Conservation (phyloP, 2,888 invertebrate species). For the Ypsolopha scabrella region DNA sequence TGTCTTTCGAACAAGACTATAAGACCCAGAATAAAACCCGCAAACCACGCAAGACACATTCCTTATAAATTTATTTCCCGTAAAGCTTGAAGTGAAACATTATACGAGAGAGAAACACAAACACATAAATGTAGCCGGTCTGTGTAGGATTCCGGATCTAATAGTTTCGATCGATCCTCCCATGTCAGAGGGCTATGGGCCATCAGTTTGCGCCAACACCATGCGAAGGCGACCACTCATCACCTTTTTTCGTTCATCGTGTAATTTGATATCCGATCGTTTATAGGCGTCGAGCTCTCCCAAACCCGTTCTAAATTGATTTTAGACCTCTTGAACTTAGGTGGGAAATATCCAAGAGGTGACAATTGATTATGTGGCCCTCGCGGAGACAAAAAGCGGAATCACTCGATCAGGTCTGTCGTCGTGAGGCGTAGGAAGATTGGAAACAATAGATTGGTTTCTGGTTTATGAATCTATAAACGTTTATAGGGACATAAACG, state of each 20-base stretch:
- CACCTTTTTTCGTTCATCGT: slow-evolving; percentile 52
- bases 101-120: slow-evolving; percentile 1
- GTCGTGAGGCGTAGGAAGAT: slow-evolving; percentile 52
- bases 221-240: slow-evolving; percentile 47
- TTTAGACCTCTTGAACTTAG: slow-evolving; percentile 44
- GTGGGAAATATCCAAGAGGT: slow-evolving; percentile 57
- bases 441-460: slow-evolving; percentile 61
- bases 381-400: slow-evolving; percentile 58
- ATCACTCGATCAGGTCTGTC: slow-evolving; percentile 63
- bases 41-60: slow-evolving; percentile 5
- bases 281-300: slow-evolving; percentile 48
- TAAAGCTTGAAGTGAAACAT: slow-evolving; percentile 1
- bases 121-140: not conserved
- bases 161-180: slow-evolving; percentile 17
- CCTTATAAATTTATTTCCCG: slow-evolving; percentile 6
- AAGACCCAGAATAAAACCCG: not conserved
- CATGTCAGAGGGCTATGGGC: slow-evolving; percentile 28
- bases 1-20: not conserved
- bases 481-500: slow-evolving; percentile 65
- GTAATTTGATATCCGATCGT: slow-evolving; percentile 64
- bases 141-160: slow-evolving; percentile 3
- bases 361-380: slow-evolving; percentile 61
- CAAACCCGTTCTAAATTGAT: slow-evolving; percentile 59
- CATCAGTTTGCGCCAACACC: slow-evolving; percentile 53
- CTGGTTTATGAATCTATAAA: slow-evolving; percentile 68